Evolutionary conservation across 2,888 invertebrate genomes (phyloP).

Genomic region (Platynereis dumerilii): DNA sequence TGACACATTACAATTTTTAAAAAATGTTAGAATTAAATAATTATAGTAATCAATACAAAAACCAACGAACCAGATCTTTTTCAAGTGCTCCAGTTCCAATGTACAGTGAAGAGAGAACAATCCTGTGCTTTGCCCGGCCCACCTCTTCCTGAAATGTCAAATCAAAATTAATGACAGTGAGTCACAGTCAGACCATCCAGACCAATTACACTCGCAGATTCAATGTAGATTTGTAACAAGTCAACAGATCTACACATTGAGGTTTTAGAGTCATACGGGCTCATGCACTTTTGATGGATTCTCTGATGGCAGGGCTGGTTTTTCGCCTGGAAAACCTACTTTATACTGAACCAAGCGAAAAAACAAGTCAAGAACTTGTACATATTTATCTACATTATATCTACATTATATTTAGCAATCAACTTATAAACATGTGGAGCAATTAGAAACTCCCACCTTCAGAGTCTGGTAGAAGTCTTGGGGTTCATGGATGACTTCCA

Average conservation of each 20-base stretch:
- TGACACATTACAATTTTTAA: constrained; percentile 35
- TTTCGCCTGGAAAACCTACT: neutral
- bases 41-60: too few species aligned
- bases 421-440: too few species aligned
- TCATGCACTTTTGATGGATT: too few species aligned
- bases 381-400: neutral
- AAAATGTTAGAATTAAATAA: constrained; percentile 35
- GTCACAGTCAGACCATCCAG: too few species aligned
- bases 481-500: constrained; percentile 56
- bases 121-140: constrained; percentile 56
- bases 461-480: constrained; percentile 55
- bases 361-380: neutral
- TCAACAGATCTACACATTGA: too few species aligned
- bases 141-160: constrained; percentile 51
- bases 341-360: neutral
- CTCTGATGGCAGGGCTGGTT: too few species aligned
- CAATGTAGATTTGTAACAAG: too few species aligned
- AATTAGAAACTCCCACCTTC: constrained; percentile 46
- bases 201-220: too few species aligned
- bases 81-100: constrained; percentile 89
- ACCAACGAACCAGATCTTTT: constrained; percentile 70
- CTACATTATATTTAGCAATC: too few species aligned
- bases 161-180: constrained; percentile 1
- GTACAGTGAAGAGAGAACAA: constrained; percentile 84
- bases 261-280: too few species aligned